Percentiles rank a stretch among this genome's conserved stretches.
Evolutionary conservation across 2,888 invertebrate genomes (phyloP).

Genomic region (Cryptophagus acutangulus): DNA sequence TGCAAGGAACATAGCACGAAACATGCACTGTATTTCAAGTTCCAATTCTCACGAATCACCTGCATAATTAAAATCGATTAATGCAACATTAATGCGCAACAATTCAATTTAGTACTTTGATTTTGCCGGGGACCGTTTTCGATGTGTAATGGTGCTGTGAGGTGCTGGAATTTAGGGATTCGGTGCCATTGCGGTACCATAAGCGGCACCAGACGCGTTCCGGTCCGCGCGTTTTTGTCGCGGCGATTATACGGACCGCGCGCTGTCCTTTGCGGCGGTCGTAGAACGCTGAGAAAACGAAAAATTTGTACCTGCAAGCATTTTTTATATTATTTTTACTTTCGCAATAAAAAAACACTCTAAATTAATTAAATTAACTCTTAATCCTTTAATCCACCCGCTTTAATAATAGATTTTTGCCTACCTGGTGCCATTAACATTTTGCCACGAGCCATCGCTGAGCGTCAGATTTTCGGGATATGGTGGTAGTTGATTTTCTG

Average conservation of each 20-base stretch:
- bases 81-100: background rate
- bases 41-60: conserved; percentile 92
- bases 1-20: conserved; percentile 79
- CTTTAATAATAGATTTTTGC: no score
- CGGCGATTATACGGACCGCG: conserved; percentile 75
- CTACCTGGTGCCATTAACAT: conserved; percentile 69
- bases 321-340: no score
- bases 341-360: no score
- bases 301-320: conserved; percentile 73
- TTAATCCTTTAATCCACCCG: conserved; percentile 20
- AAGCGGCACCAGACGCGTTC: conserved; percentile 77
- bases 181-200: conserved; percentile 71
- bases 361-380: background rate
- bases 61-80: conserved; percentile 33
- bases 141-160: conserved; percentile 42
- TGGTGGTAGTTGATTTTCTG: conserved; percentile 50
- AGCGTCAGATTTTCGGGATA: conserved; percentile 63
- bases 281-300: conserved; percentile 86
- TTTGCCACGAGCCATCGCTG: conserved; percentile 75
- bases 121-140: conserved; percentile 67
- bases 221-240: conserved; percentile 80
- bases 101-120: conserved; percentile 55
- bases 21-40: conserved; percentile 84
- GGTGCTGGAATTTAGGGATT: conserved; percentile 32
- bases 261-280: conserved; percentile 67